Base-by-base conservation (phyloP, 2,113 vertebrate species). In the Microcebus jonahi region DNA sequence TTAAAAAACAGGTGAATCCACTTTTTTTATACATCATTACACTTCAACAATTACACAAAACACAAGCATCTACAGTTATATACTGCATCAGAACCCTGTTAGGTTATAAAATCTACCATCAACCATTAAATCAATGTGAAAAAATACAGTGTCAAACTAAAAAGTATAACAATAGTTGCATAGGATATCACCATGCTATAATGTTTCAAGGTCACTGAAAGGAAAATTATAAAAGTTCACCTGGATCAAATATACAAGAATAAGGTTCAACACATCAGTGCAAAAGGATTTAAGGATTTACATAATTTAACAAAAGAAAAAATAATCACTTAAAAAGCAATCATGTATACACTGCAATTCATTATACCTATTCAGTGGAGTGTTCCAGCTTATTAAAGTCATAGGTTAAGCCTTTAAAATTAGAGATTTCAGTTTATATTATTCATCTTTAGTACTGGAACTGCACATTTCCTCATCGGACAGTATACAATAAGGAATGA, bases 131-230 rank as follows among this genome's bases (percentile, higher is more conserved):
- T 98, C 99, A 97, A 92, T 84, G 98, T 98, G 98, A 98, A 98
- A 99, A 99, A 99, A 98, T 99, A 99, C 97, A 99, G 98, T 98
- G 98, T 98, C 98, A 98, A 99, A 99, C 98, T 98, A 98, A 99
- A 99, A 99, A 99, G 98, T 98, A 98, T 98, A 99, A 99, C 99
- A 99, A 99, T 65, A 80, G 99, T 99, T 99, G 99, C 99, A 99
- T 99, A 99, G 99, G 99, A 98, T 99, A 99, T 99, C 99, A 99
- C 99, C 99, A 99, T 99, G 99, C 99, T 99, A 98, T 95, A 98
- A 99, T 97, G 98, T 98, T 98, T 98, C 98, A 98, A 98, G 92
- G 90, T 98, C 95, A 97, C 82, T 98, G 97, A 95, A 98, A 98
- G 96, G 53, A 96, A 99, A 99, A 99, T 99, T 99, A 99, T 98